These are phyloP conservation scores for Ammodytes marinus DNA, from an alignment of 2,113 vertebrate genomes.

Conservation along the genomic window DNA sequence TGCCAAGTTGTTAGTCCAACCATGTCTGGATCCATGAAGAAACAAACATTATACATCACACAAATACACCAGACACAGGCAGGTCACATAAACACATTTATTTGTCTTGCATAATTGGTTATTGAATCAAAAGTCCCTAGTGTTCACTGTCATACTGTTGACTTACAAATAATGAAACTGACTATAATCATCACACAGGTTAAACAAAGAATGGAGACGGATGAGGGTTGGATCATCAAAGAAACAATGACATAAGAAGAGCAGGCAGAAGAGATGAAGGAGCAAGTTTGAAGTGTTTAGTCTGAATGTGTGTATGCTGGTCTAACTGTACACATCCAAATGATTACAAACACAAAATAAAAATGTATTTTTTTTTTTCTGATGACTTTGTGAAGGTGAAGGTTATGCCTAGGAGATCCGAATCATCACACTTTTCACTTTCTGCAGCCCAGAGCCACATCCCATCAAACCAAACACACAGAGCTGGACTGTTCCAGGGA, in stretches of 20 bases:
- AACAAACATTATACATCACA: background rate
- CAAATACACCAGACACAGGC: constrained; percentile 8
- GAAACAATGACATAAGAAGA: constrained; percentile 14
- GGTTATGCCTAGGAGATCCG: background rate
- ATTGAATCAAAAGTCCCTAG: constrained; percentile 47
- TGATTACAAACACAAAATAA: constrained; percentile 12
- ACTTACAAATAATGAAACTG: constrained; percentile 35
- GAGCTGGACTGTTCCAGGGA: background rate
- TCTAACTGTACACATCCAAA: constrained; percentile 35
- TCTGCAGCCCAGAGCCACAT: background rate
- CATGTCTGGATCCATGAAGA: background rate
- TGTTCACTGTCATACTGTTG: constrained; percentile 49
- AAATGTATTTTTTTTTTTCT: constrained; percentile 2
- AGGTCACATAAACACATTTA: constrained; percentile 64
- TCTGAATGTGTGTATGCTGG: background rate
- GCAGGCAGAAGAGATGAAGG: constrained; percentile 16
- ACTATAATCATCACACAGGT: constrained; percentile 49
- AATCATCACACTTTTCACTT: background rate
- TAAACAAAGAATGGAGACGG: constrained; percentile 42
- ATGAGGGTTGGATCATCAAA: constrained; percentile 34
- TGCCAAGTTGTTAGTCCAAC: background rate
- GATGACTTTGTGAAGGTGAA: background rate
- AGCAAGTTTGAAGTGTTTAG: background rate
- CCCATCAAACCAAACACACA: background rate
- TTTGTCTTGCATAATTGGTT: constrained; percentile 62